These are phyloP conservation scores for Sturmia bella DNA, from an alignment of 2,888 invertebrate species.

Conservation along the genomic window DNA sequence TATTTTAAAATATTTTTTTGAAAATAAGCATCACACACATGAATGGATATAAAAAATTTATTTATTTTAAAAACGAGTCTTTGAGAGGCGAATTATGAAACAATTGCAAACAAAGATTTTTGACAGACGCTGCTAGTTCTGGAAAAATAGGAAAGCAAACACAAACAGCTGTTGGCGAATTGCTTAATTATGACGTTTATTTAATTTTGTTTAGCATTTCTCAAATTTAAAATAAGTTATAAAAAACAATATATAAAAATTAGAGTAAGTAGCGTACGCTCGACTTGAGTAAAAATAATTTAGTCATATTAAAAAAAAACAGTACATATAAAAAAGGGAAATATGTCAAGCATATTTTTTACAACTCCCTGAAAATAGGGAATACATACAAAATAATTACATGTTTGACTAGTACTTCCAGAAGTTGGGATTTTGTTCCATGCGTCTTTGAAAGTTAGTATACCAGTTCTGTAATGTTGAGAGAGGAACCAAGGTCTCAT, in stretches of 20 bases:
- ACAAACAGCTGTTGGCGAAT: conserved; percentile 31
- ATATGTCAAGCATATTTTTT: background rate
- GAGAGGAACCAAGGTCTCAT: conserved; percentile 91
- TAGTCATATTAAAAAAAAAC: conserved; percentile 15
- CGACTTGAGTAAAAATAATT: conserved; percentile 19
- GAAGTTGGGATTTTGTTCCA: conserved; percentile 95
- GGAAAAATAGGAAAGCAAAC: background rate
- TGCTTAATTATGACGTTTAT: conserved; percentile 24
- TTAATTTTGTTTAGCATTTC: background rate
- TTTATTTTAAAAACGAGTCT: background rate
- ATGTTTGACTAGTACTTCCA: conserved; percentile 85
- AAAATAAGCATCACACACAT: conserved; percentile 8
- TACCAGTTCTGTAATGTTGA: conserved; percentile 96
- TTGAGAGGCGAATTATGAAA: conserved; percentile 10
- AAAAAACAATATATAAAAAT: conserved; percentile 42
- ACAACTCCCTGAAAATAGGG: conserved; percentile 20
- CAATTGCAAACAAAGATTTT: conserved; percentile 14
- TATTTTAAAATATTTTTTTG: background rate
- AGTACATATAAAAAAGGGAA: background rate
- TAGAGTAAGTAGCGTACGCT: background rate
- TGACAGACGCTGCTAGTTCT: conserved; percentile 3
- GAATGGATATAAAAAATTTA: conserved; percentile 1
- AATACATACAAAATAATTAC: background rate
- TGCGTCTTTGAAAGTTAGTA: conserved; percentile 92
- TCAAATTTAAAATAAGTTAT: background rate